Evolutionary conservation across 2,113 vertebrate genomes (phyloP), one percentile per base, ranked within the genome.

Genomic region (Sinocyclocheilus anshuiensis): DNA sequence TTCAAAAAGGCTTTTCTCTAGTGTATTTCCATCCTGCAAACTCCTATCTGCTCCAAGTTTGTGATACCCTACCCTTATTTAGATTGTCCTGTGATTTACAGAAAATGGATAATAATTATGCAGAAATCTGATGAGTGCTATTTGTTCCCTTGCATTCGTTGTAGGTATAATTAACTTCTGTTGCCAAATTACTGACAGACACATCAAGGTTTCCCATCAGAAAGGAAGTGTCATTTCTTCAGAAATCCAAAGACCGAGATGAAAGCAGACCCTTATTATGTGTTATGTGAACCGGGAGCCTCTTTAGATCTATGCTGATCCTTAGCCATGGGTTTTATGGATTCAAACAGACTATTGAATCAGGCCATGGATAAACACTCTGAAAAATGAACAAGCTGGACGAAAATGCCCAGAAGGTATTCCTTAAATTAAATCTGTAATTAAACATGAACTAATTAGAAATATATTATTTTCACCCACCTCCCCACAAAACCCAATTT

Each of bases 271-370:
- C 16, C 76, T 8, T 59, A 10, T 42, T 8, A 15, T 72, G 18
- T 8, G 79, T 67, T 29, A 81, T 81, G 77, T 16, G 36, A 80
- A 80, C 29, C 22, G 20, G 16, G 33, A 63, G 33, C 33, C 57
- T 80, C 55, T 80, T 80, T 42, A 80, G 33, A 78, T 78, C 18
- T 6, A 16, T 78, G 29, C 29, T 22, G 50, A 80, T 45, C 77
- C 36, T 0, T 24, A 80, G 33, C 77, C 57, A 16, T n/a, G 55
- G 12, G 22, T 61, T 61, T 80, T 63, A 63, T 63, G 36, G 33
- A 63, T 80, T 80, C 77, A 63, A 80, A 80, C 33, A 80, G 57
- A 79, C 29, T 79, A 24, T 26, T 50, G 55, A 33, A 67, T 48
- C 57, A 77, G 26, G 50, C 26, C 22, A 22, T 63, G 59, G 5